Evolutionary conservation across 2,113 vertebrate species (phyloP).

Genomic region (Triplophysa rosa): DNA sequence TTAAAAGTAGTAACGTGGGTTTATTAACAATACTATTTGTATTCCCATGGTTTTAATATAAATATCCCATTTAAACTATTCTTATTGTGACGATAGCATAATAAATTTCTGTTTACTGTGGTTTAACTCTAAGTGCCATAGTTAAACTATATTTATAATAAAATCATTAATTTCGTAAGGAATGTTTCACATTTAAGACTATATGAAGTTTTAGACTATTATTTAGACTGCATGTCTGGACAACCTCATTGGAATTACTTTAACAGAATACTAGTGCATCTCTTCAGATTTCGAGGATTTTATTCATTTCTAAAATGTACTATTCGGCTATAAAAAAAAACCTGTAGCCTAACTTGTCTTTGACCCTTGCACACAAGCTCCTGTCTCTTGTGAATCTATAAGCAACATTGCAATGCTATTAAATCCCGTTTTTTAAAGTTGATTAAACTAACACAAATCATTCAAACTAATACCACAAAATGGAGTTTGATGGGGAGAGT

Average conservation of each 20-base stretch:
- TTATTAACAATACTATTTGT: too few species aligned
- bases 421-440: background rate
- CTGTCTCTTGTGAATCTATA: background rate
- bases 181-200: too few species aligned
- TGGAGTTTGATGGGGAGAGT: conserved; percentile 5
- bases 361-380: background rate
- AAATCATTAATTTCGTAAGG: too few species aligned
- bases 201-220: too few species aligned
- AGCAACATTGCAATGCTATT: background rate
- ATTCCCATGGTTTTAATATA: too few species aligned
- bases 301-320: background rate
- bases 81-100: too few species aligned
- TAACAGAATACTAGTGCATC: background rate
- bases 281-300: background rate
- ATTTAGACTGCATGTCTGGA: background rate
- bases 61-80: too few species aligned
- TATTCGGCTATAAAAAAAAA: background rate
- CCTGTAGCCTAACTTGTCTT: background rate
- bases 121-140: too few species aligned
- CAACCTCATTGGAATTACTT: too few species aligned
- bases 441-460: background rate
- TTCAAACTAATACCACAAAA: background rate
- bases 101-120: too few species aligned
- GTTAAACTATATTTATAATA: too few species aligned
- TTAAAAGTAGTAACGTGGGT: too few species aligned